Conservation (phyloP, 2,113 vertebrate species). For the Synchiropus splendidus region DNA sequence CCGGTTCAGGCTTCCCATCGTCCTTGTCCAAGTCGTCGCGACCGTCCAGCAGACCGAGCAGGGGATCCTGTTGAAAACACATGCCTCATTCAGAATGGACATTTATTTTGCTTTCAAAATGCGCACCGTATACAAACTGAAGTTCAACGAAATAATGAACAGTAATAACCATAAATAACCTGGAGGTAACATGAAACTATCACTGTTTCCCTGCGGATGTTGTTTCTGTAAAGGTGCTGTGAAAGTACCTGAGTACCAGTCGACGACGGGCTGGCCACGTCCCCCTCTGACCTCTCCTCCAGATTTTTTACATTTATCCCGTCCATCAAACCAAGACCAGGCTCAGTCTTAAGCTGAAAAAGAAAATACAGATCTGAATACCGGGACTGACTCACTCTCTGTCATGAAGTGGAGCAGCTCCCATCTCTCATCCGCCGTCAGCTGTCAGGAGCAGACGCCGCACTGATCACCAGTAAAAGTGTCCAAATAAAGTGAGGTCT, state of each 20-base stretch:
- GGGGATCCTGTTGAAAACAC: conserved; percentile 73
- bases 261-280: conserved; percentile 88
- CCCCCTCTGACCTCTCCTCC: conserved; percentile 85
- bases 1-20: conserved; percentile 83
- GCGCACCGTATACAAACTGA: too few species aligned
- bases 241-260: conserved; percentile 83
- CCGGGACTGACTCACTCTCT: too few species aligned
- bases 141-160: too few species aligned
- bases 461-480: background rate
- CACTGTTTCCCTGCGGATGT: too few species aligned
- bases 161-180: too few species aligned
- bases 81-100: background rate
- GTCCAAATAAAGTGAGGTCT: conserved; percentile 21
- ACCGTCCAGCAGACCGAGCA: conserved; percentile 81
- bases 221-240: too few species aligned
- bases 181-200: too few species aligned
- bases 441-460: conserved; percentile 7
- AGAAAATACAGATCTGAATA: conserved; percentile 2
- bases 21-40: conserved; percentile 90
- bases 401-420: too few species aligned
- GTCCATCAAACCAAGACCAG: conserved; percentile 67
- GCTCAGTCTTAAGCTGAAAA: conserved; percentile 82
- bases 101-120: too few species aligned
- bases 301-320: conserved; percentile 72
- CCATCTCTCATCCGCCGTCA: too few species aligned